Conservation (phyloP, 2,797 vertebrate species). For the Gobio occitaniae region DNA sequence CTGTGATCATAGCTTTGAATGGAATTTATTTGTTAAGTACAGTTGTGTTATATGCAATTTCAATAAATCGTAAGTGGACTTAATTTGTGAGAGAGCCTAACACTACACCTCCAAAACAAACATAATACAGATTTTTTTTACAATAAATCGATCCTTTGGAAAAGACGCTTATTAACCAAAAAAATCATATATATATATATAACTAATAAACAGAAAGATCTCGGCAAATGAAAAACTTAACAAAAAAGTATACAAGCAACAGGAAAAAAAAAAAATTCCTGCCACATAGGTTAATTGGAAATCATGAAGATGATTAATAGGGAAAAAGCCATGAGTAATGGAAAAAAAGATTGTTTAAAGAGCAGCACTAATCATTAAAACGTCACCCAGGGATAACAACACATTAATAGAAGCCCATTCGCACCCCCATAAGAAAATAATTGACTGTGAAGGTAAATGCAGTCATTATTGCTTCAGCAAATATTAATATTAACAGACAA, state of each 20-base stretch:
- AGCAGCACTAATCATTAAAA: constrained; percentile 48
- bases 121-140: not conserved
- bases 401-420: constrained; percentile 9
- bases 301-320: constrained; percentile 15
- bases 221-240: not conserved
- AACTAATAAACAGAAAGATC: not conserved
- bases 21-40: not conserved
- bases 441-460: not conserved
- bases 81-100: not conserved
- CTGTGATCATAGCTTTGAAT: constrained; percentile 28
- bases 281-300: not conserved
- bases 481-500: not conserved
- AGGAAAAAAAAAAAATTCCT: not conserved
- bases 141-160: not conserved
- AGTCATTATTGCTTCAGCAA: constrained; percentile 16
- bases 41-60: not conserved
- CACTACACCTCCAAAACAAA: not conserved
- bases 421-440: not conserved
- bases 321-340: constrained; percentile 53
- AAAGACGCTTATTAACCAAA: not conserved
- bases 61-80: not conserved
- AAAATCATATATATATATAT: too few relatives aligned
- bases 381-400: constrained; percentile 8
- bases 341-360: constrained; percentile 49
- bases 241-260: not conserved